Evolutionary conservation across 2,888 invertebrate species (phyloP), one percentile per base, ranked within the genome.

Genomic region (Mamestra brassicae): DNA sequence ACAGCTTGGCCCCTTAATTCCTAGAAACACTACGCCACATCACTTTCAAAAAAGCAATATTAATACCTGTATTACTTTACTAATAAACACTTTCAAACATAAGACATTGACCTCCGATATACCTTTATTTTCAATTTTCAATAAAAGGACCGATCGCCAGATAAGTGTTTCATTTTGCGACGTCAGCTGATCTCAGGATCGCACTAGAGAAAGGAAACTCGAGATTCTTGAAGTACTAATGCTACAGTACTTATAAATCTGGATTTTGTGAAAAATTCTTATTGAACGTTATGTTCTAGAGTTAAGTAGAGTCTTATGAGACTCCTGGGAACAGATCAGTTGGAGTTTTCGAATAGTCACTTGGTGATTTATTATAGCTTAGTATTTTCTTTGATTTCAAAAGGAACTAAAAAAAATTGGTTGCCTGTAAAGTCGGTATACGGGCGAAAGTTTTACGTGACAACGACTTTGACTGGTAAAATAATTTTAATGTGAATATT

Each of bases 131-230:
- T 50, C 54, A 69, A 55, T 81, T 67, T 58, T 72, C 50, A 67
- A 79, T 60, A 79, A 64, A 79, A 83, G 79, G 26, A 79, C 50
- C 62, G 63, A 55, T 67, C 54, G 36, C 15, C 10, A 11, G 80
- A 64, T 67, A 80, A 80, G 83, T 72, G 73, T 50, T 66, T 67
- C 73, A 80, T 83, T 80, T 72, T 13, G 63, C 45, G 55, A 34
- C 15, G 74, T 60, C 63, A 83, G 80, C 58, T 67, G 11, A 52
- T 79, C 58, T 60, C 63, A n/a, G 50, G 66, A 79, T 60, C 60
- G 80, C 83, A 47, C 83, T 67, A 55, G 38, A 60, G 63, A 64
- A 42, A 38, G 58, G 66, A 52, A 47, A 67, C 78, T 82, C 52
- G 15, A 78, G 45, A 60, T n/a, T n/a, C n/a, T 55, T 62, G 60